Base-by-base conservation (phyloP, 2,888 invertebrate genomes). In the Ptilodon capucinus region DNA sequence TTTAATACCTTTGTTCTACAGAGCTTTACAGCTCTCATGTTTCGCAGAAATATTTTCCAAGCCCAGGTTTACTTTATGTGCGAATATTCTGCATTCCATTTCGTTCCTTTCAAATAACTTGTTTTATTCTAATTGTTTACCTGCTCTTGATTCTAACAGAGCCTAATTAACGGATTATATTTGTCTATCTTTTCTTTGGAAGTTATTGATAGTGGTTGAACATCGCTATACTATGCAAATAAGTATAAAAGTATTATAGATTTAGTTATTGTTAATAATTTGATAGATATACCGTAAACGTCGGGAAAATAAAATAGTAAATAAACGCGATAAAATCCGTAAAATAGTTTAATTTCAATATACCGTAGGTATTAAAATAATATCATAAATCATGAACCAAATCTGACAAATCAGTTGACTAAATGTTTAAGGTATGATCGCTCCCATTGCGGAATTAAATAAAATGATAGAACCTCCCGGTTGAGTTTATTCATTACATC, bases 401-500 rank as follows among this genome's bases (percentile, higher is more conserved):
- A 58, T 58, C 49, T 61, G 63, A 67, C 68, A 69, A 78, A 79
- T 77, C 73, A 74, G 69, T 74, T 74, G 65, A 63, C 60, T 64
- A 66, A 75, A 67, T 74, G 76, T 73, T 76, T 71, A 76, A 79
- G 71, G 71, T 75, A 81, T 79, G 82, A 85, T 86, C 83, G 81
- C 78, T 84, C 76, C 81, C 81, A 81, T 85, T 81, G 82, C 81
- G 76, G 81, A 86, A 86, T 89, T 82, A 86, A 85, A 84, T 85
- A 83, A 83, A 85, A 84, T 83, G 79, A 81, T 81, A 77, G 79
- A 84, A 81, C 79, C 81, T 79, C 78, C 74, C 84, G 81, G 84
- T 84, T 79, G 86, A 88, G 90, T 91, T 90, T 91, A 90, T 91
- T 91, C 91, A 91, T 91, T 91, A 89, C 86, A 83, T 77, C 76